Percentiles rank a stretch among this genome's conserved stretches.
These are phyloP conservation scores for Microdon myrmicae DNA, from an alignment of 2,888 invertebrate species.

Conservation along the genomic window DNA sequence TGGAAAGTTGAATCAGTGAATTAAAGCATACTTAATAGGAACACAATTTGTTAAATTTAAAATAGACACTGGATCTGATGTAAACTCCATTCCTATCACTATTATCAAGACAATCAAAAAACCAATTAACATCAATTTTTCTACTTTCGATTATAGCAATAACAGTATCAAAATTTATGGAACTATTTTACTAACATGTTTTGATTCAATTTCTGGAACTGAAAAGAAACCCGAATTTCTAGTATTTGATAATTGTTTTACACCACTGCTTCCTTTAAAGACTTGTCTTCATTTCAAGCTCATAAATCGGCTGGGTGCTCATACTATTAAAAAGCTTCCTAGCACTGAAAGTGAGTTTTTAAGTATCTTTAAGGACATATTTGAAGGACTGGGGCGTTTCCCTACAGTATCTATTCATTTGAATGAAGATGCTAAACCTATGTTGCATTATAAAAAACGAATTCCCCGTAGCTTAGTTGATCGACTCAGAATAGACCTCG, in stretches of 20 bases:
- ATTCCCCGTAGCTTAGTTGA: slow-evolving; percentile 36
- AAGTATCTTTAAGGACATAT: slow-evolving; percentile 23
- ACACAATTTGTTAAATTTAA: slow-evolving; percentile 15
- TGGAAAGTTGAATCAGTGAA: not conserved
- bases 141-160: slow-evolving; percentile 38
- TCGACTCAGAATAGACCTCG: slow-evolving; percentile 40
- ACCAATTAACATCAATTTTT: slow-evolving; percentile 24
- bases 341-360: slow-evolving; percentile 15
- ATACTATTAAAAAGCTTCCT: slow-evolving; percentile 10
- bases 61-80: slow-evolving; percentile 26
- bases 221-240: slow-evolving; percentile 10
- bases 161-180: slow-evolving; percentile 38
- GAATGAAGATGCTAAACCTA: slow-evolving; percentile 42
- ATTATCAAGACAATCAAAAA: slow-evolving; percentile 16
- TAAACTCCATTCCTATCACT: slow-evolving; percentile 19
- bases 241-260: slow-evolving; percentile 9
- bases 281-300: slow-evolving; percentile 13
- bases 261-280: slow-evolving; percentile 18
- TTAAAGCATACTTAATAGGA: slow-evolving; percentile 10
- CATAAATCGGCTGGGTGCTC: slow-evolving; percentile 18
- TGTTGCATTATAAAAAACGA: slow-evolving; percentile 48
- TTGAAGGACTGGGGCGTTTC: slow-evolving; percentile 42
- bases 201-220: slow-evolving; percentile 6
- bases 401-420: slow-evolving; percentile 29
- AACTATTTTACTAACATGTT: slow-evolving; percentile 4